A percentile compares a stretch with the other conserved stretches of the same genome.
Evolutionary conservation across 2,113 vertebrate species (phyloP).

Genomic region (Stictonetta naevosa): DNA sequence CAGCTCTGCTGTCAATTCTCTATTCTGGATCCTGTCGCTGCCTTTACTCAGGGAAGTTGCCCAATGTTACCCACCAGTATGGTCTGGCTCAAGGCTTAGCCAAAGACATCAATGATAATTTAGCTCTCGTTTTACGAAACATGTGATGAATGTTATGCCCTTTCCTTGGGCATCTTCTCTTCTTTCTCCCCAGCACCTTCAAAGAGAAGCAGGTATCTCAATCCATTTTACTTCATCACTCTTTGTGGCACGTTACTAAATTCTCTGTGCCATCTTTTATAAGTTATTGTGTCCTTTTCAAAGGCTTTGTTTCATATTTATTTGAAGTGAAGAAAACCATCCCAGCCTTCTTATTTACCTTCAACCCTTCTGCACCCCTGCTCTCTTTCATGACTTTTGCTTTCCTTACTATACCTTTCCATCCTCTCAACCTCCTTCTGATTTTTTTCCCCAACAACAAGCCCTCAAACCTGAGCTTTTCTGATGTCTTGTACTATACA

Average conservation of each 20-base stretch:
- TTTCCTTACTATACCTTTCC: not conserved
- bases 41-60: not conserved
- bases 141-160: not conserved
- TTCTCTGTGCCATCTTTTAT: not conserved
- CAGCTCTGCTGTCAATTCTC: not conserved
- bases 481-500: not conserved
- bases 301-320: not conserved
- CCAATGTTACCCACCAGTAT: fast-evolving
- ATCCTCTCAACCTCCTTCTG: not conserved
- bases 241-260: not conserved
- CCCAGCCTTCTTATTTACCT: not conserved
- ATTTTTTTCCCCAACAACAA: not conserved
- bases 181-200: not conserved
- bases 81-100: not conserved
- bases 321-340: constrained; percentile 23
- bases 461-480: not conserved
- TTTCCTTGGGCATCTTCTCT: not conserved
- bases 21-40: not conserved
- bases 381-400: not conserved
- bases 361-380: not conserved
- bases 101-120: not conserved
- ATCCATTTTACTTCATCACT: not conserved
- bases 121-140: not conserved
- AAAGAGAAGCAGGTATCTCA: not conserved
- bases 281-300: constrained; percentile 2